Evolutionary conservation across 2,888 invertebrate genomes (phyloP), one percentile per base, ranked within the genome.

Genomic region (Agrilus cyanescens): DNA sequence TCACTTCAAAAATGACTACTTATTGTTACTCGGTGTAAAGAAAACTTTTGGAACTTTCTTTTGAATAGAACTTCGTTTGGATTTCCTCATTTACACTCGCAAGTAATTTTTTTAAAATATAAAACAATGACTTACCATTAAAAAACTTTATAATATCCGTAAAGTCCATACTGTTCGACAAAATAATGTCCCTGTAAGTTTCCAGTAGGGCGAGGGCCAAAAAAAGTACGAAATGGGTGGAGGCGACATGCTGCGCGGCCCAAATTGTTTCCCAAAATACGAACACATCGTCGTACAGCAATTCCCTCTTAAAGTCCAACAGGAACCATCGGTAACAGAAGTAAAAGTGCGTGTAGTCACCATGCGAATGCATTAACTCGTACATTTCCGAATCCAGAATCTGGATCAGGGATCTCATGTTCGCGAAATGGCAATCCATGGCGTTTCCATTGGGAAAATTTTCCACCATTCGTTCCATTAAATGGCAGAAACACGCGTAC

Each of bases 121-220:
- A 39, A 46, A 37, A 36, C 38, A 33, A 40, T n/a, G n/a, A 58
- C 69, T 70, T 60, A 93, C 94, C 94, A 69, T 95, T 96, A 62
- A 95, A 96, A 69, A 96, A 96, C 63, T 94, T 94, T 61, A 96
- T 96, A 62, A 95, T 91, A 65, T 96, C 95, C 0, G 95, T 95
- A 64, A 95, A 96, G 68, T 96, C 94, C 94, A 96, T 96, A 55
- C 85, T 80, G 67, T 96, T 95, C 40, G 90, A 86, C 33, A 96
- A 72, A 48, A 96, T 93, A 55, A 96, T 91, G 62, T 94, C 93
- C 32, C 94, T 72, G 65, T 96, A 96, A 35, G 87, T 88, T 68
- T 93, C 89, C 12, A 96, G 76, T 45, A 95, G 69, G 0, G 94
- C 91, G 51, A 96, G 72, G 1, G 94, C 94, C 47, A 96, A 75